Evolutionary conservation across 2,113 vertebrate genomes (phyloP).

Genomic region (Pionites leucogaster): DNA sequence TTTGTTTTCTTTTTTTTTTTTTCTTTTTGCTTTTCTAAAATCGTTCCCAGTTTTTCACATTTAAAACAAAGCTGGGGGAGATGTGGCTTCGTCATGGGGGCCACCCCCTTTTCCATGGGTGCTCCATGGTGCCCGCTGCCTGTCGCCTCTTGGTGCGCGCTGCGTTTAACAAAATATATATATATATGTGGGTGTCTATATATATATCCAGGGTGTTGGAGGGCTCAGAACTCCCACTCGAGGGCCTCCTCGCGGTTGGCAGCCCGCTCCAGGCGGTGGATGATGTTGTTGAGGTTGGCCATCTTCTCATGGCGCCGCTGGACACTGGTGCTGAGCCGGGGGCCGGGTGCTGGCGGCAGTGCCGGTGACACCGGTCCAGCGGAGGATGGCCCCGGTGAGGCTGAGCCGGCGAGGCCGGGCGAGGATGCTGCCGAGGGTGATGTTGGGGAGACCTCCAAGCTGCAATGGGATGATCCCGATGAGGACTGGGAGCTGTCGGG

Average conservation of each 20-base stretch:
- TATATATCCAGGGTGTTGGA: not conserved
- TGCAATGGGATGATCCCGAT: constrained; percentile 86
- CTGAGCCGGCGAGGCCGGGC: constrained; percentile 87
- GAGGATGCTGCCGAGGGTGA: constrained; percentile 92
- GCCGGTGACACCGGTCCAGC: constrained; percentile 91
- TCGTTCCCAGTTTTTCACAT: constrained; percentile 77
- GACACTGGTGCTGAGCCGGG: constrained; percentile 86
- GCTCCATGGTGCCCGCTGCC: not conserved
- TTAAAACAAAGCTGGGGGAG: constrained; percentile 58
- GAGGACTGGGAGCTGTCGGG: constrained; percentile 89
- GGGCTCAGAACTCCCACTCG: constrained; percentile 94
- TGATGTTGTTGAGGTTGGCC: constrained; percentile 99
- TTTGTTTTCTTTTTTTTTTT: constrained; percentile 33
- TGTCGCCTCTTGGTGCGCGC: not conserved
- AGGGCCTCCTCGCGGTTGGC: constrained; percentile 94
- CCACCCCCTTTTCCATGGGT: not conserved
- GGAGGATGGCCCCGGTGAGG: constrained; percentile 88
- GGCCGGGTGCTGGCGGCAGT: constrained; percentile 72
- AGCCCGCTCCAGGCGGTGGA: constrained; percentile 93
- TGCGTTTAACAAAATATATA: constrained; percentile 67
- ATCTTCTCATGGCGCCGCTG: constrained; percentile 97
- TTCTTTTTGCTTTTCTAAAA: constrained; percentile 82
- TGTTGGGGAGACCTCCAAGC: constrained; percentile 89
- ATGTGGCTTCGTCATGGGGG: not conserved
- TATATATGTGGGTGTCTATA: not conserved